Percentiles rank a stretch among this genome's conserved stretches.
Evolutionary conservation across 1,140 invertebrate genomes (phyloP).

Genomic region (Catajapyx aquilonaris): DNA sequence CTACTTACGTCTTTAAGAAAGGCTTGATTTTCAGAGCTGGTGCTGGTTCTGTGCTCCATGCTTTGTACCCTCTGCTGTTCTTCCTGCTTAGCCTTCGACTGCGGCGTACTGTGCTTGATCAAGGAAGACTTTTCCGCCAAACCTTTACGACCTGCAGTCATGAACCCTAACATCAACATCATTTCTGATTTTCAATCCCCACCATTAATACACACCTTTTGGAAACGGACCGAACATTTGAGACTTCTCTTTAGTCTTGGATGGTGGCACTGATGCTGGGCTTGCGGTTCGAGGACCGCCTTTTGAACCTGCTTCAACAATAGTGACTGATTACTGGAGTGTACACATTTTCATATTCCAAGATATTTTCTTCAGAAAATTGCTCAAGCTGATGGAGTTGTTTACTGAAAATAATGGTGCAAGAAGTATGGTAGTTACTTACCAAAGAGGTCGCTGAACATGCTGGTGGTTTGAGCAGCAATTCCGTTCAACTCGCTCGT

Average conservation of each 20-base stretch:
- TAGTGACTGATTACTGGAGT: too few relatives aligned
- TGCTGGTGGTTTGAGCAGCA: conserved; percentile 67
- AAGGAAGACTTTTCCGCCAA: conserved; percentile 74
- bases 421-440: too few relatives aligned
- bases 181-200: too few relatives aligned
- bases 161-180: too few relatives aligned
- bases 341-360: neutral
- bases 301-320: too few relatives aligned
- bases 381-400: too few relatives aligned
- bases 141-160: conserved; percentile 40
- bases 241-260: conserved; percentile 31
- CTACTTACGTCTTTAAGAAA: conserved; percentile 65
- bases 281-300: conserved; percentile 5
- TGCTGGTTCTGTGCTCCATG: conserved; percentile 37
- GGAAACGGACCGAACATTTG: conserved; percentile 57
- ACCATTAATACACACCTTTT: conserved; percentile 21
- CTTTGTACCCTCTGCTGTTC: conserved; percentile 39
- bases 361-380: neutral
- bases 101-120: conserved; percentile 48
- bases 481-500: conserved; percentile 74
- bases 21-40: conserved; percentile 65
- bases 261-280: conserved; percentile 10
- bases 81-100: conserved; percentile 26
- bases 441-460: conserved; percentile 80
- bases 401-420: too few relatives aligned